Base-by-base conservation (phyloP, 2,113 vertebrate genomes). In the Formicarius rufipectus region DNA sequence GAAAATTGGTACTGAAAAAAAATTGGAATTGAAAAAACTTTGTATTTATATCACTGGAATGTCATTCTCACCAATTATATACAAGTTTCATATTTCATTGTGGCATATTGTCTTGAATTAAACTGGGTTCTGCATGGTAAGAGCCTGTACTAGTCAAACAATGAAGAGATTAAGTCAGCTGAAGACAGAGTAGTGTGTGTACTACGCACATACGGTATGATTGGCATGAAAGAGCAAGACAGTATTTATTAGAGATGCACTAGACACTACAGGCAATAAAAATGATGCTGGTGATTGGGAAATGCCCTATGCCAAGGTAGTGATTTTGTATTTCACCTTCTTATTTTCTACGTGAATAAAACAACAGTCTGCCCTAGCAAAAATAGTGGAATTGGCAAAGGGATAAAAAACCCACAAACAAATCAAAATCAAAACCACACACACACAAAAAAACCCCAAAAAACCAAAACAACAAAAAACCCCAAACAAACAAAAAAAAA, bases 371-470 rank as follows among this genome's bases (percentile, higher is more conserved):
- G 18, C 27, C 35, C 15, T 21, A 30, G 35, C 4, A 23, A 64
- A 76, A 81, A 6, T 1, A 64, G 9, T 20, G 7, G 27, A 60
- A 64, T 15, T 66, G 50, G 22, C 24, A 8, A 39, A 59, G 28
- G 17, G 30, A 3, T 0, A 37, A 56, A 8, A 35, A 52, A 2
- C 0, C 6, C 49, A 42, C 10, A 42, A 42, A 42, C 40, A 42
- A 42, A 42, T 42, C 35, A 44, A 49, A 8, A 42, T 22, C 20
- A 42, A 62, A 69, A 31, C 14, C 30, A 76, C 62, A 9, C 18
- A 8, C 45, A 20, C n/a, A n/a, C n/a, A n/a, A n/a, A n/a, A n/a
- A n/a, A n/a, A n/a, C n/a, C n/a, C n/a, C n/a, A n/a, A n/a, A n/a
- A n/a, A n/a, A n/a, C n/a, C n/a, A n/a, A n/a, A n/a, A n/a, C n/a